Evolutionary conservation across 2,797 vertebrate species (phyloP).

Genomic region (Anisognathus igniventris): DNA sequence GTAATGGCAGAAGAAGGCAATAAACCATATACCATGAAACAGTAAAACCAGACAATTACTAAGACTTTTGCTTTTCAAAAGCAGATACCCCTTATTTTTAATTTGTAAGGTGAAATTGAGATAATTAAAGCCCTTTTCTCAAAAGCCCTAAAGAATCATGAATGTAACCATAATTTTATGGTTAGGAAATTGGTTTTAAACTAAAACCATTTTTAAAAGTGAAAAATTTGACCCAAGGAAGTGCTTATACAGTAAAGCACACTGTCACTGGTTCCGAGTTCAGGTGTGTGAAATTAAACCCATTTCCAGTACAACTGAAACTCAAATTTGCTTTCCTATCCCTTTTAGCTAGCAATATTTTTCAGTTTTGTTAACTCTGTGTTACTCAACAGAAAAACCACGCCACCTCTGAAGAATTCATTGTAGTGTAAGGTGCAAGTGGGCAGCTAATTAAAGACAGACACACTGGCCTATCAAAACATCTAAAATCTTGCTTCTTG

Average conservation of each 20-base stretch:
- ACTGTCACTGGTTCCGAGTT: neutral
- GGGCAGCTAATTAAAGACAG: neutral
- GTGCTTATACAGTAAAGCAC: neutral
- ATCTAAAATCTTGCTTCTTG: neutral
- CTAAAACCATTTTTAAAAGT: neutral
- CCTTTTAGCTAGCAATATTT: neutral
- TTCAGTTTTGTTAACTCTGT: neutral
- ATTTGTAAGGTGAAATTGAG: neutral
- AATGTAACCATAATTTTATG: neutral
- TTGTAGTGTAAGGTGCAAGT: neutral
- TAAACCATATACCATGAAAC: neutral
- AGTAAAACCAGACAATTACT: neutral
- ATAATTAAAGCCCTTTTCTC: neutral
- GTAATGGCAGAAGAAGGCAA: neutral
- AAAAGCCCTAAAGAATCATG: neutral
- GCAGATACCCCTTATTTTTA: neutral
- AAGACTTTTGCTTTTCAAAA: neutral
- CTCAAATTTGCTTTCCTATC: neutral
- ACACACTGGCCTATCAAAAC: neutral
- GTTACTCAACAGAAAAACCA: neutral
- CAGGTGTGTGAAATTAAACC: neutral
- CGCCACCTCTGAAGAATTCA: neutral
- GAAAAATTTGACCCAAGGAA: neutral
- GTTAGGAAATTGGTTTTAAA: neutral
- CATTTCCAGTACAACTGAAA: neutral